phyloP scores from a whole-genome alignment of 1,140 invertebrate species.

The Drosophila saltans region DNA sequence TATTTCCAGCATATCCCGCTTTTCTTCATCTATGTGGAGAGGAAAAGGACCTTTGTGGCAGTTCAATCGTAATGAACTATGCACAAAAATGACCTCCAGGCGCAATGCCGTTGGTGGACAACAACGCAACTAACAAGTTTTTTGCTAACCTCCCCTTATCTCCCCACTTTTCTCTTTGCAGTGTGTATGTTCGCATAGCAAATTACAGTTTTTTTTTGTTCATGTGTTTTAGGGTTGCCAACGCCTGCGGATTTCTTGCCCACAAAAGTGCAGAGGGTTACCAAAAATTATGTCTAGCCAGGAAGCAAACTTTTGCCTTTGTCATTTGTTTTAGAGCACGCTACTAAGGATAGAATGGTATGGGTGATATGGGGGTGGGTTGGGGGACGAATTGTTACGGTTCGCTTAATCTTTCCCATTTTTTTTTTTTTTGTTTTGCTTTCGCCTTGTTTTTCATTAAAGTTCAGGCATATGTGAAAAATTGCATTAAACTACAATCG shows the following conservation, averaged over 20 bases:
- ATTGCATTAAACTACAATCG: constrained; percentile 1
- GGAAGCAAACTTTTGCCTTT: constrained; percentile 74
- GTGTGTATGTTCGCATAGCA: constrained; percentile 39
- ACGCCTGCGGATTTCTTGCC: constrained; percentile 46
- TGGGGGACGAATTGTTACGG: background rate
- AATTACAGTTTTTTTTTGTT: constrained; percentile 63
- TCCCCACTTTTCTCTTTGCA: constrained; percentile 22
- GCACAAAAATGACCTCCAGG: constrained; percentile 74
- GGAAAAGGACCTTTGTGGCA: constrained; percentile 61
- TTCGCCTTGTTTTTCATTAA: constrained; percentile 2
- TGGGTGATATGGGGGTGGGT: background rate
- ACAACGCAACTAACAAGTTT: constrained; percentile 66
- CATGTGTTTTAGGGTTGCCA: constrained; percentile 58
- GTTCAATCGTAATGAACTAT: constrained; percentile 78
- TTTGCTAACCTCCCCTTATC: constrained; percentile 22
- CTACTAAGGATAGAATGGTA: background rate
- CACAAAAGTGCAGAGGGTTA: constrained; percentile 43
- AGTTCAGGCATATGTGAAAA: constrained; percentile 3
- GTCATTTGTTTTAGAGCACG: constrained; percentile 57
- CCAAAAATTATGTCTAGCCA: constrained; percentile 79
- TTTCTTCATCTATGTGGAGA: constrained; percentile 16
- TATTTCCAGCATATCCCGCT: background rate
- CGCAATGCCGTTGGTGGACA: constrained; percentile 52
- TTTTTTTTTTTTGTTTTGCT: background rate
- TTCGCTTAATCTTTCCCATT: background rate